A percentile compares a stretch with the other conserved stretches of the same genome.
These are phyloP conservation scores for Brachionus paranguensis DNA, from an alignment of 1,140 invertebrate genomes.

Conservation along the genomic window DNA sequence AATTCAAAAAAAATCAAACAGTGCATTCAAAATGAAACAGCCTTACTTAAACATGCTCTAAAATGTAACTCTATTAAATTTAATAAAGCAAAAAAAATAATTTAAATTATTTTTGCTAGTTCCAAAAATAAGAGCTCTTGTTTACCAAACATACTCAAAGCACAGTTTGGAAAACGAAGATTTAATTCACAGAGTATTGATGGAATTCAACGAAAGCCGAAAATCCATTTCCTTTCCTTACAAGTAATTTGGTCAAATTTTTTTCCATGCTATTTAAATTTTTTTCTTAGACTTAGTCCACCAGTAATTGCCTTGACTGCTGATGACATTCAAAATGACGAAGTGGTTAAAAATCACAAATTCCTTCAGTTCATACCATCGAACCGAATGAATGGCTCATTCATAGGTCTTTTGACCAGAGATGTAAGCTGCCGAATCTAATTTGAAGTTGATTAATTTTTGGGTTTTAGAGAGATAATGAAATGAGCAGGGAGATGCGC, in stretches of 20 bases:
- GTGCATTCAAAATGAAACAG: slow-evolving; percentile 35
- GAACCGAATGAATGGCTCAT: slow-evolving; percentile 30
- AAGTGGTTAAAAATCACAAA: slow-evolving; percentile 14
- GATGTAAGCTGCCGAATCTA: neutral
- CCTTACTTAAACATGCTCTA: neutral
- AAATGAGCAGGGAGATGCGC: slow-evolving; percentile 10
- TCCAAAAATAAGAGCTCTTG: neutral
- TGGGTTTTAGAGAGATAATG: neutral
- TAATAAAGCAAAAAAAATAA: neutral
- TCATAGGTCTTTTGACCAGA: neutral
- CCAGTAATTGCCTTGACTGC: slow-evolving; percentile 23
- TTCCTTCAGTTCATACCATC: slow-evolving; percentile 35
- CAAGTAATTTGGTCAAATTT: neutral
- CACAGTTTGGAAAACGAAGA: slow-evolving; percentile 4
- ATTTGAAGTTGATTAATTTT: neutral
- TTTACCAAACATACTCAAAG: slow-evolving; percentile 38
- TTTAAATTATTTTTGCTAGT: neutral
- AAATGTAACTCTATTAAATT: slow-evolving; percentile 7
- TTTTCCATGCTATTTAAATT: neutral
- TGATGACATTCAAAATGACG: slow-evolving; percentile 35
- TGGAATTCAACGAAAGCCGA: slow-evolving; percentile 1
- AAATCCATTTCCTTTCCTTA: slow-evolving; percentile 4
- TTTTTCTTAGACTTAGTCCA: neutral
- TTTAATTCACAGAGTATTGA: neutral
- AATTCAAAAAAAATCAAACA: slow-evolving; percentile 13